Evolutionary conservation across 2,888 invertebrate species (phyloP).

Genomic region (Caenorhabditis virilis): DNA sequence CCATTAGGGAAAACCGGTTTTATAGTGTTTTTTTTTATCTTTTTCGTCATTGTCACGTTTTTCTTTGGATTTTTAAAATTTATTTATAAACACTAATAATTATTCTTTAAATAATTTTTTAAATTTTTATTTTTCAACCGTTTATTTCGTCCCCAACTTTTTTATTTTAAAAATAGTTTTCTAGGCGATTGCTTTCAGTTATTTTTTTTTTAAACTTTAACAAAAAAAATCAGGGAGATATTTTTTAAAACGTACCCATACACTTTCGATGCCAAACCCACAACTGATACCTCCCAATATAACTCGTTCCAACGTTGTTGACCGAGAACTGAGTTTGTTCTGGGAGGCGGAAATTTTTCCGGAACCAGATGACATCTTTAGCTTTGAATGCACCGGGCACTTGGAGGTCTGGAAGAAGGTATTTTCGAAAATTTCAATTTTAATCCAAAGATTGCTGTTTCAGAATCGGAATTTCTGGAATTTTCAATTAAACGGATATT

Average conservation of each 20-base stretch:
- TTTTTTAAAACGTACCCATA: slow-evolving; percentile 1
- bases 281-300: slow-evolving; percentile 32
- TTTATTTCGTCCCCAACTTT: no score
- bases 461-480: background rate
- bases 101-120: no score
- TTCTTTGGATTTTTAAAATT: no score
- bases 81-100: no score
- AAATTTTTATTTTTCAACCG: no score
- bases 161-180: no score
- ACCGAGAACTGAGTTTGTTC: slow-evolving; percentile 6
- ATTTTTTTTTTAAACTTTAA: no score
- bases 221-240: no score
- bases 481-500: background rate
- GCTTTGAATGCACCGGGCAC: slow-evolving; percentile 25
- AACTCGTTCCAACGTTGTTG: slow-evolving; percentile 16
- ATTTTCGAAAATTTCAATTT: background rate
- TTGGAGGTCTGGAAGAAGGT: slow-evolving; percentile 6
- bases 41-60: no score
- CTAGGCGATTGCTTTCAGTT: no score
- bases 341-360: slow-evolving; percentile 11
- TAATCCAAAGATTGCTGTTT: background rate
- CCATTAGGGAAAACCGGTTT: no score
- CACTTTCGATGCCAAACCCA: slow-evolving; percentile 16
- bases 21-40: no score
- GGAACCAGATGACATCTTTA: slow-evolving; percentile 18